Evolutionary conservation across 2,888 invertebrate species (phyloP), one percentile per base, ranked within the genome.

Genomic region (Drosophila limbata): DNA sequence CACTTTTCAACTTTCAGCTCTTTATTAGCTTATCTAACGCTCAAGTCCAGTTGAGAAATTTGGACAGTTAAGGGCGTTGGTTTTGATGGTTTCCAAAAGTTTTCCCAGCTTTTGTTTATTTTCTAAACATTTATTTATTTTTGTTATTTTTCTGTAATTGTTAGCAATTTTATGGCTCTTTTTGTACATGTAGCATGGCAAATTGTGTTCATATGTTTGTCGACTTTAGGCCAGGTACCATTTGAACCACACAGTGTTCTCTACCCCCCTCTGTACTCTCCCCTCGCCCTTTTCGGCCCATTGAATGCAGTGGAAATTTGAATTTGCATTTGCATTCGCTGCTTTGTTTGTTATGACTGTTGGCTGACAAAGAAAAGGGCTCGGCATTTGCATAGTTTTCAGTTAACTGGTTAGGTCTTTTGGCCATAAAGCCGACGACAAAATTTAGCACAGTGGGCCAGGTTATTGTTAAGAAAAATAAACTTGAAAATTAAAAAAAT

Each of bases 371-470:
- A 59, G 28, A 53, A 61, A 67, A 62, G 55, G 62, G 67, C 61
- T 53, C 28, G 51, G 42, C 56, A 67, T 67, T 67, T 67, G 62
- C 56, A 67, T 62, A 62, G 55, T 77, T 64, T 59, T 48, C 77
- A 68, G 53, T 60, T 61, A 73, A 68, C 67, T 60, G 31, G 73
- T 55, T 56, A 25, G 35, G 45, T 52, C 74, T 52, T 52, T 73
- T 68, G 45, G 59, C 63, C 68, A 57, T 66, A 72, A 42, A 55
- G 57, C 73, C 67, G 73, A 52, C 60, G 17, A 39, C 37, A 45
- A 17, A 10, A 17, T 17, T 17, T 9, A 31, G 44, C 37, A 62
- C 62, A 56, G 56, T 56, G 63, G 63, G 9, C 1, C 2, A 8
- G 6, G 37, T n/a, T 2, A 37, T n/a, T n/a, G 13, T 35, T 4